phyloP scores from a whole-genome alignment of 2,888 invertebrate genomes.

The Sceliomorpha sp. region DNA sequence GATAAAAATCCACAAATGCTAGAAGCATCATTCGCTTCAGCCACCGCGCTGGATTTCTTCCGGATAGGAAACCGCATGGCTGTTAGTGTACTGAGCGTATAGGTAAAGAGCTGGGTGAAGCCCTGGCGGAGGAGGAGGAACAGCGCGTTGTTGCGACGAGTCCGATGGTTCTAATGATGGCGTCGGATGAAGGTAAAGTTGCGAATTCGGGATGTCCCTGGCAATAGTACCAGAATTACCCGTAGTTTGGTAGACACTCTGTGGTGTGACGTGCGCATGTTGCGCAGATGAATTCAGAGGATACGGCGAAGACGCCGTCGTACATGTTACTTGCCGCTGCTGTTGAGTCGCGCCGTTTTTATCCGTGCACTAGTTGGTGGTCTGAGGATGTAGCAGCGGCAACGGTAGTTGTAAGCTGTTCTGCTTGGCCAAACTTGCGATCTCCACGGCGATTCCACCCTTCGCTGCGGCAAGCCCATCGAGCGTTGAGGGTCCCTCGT shows the following conservation, averaged over 20 bases:
- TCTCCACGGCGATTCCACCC: constrained; percentile 75
- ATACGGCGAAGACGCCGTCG: constrained; percentile 67
- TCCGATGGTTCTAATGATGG: constrained; percentile 61
- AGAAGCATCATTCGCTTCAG: constrained; percentile 52
- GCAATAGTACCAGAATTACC: constrained; percentile 63
- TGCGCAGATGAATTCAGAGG: constrained; percentile 58
- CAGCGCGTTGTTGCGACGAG: constrained; percentile 67
- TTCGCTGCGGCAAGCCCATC: constrained; percentile 72
- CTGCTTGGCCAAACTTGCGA: constrained; percentile 77
- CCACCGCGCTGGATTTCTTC: constrained; percentile 78
- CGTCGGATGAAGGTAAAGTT: constrained; percentile 68
- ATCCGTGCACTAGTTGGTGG: constrained; percentile 79
- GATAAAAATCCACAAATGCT: constrained; percentile 58
- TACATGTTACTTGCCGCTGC: constrained; percentile 69
- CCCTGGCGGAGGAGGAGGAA: constrained; percentile 71
- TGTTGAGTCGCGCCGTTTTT: constrained; percentile 69
- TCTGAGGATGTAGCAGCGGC: constrained; percentile 78
- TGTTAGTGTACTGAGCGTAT: constrained; percentile 78
- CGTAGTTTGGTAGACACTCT: constrained; percentile 76
- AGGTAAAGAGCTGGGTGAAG: constrained; percentile 78
- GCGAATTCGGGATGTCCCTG: constrained; percentile 61
- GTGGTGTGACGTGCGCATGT: constrained; percentile 63
- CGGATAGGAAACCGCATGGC: constrained; percentile 73
- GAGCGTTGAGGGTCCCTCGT: constrained; percentile 76
- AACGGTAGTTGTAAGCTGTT: constrained; percentile 78